Conservation (phyloP, 2,888 invertebrate genomes). For the Calliscelio sp. region DNA sequence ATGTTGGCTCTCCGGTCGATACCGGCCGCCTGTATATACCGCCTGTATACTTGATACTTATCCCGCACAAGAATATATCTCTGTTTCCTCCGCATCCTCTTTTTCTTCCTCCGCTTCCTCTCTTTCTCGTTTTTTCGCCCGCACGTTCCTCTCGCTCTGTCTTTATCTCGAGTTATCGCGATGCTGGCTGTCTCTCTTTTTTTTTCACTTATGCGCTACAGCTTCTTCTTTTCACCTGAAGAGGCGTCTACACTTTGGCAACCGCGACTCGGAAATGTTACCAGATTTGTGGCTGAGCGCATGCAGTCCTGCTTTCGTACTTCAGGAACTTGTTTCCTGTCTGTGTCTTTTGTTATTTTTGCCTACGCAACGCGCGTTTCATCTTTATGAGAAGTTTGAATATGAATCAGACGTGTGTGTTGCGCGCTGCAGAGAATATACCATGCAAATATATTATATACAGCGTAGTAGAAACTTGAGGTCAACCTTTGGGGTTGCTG, state of each 20-base stretch:
- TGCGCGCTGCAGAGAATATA: not conserved
- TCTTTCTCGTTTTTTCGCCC: not conserved
- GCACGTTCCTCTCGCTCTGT: not conserved
- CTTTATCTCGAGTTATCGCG: too few relatives aligned
- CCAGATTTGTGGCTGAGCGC: constrained; percentile 65
- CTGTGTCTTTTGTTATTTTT: constrained; percentile 60
- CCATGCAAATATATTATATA: constrained; percentile 50
- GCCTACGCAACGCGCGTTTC: constrained; percentile 50
- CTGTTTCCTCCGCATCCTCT: constrained; percentile 59
- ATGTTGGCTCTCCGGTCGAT: constrained; percentile 85
- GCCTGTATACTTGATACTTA: constrained; percentile 84
- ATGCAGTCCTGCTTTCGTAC: constrained; percentile 27
- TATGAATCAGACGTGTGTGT: constrained; percentile 48
- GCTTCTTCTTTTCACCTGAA: constrained; percentile 41
- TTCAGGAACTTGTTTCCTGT: constrained; percentile 42
- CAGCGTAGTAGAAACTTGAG: constrained; percentile 16
- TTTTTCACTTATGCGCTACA: not conserved
- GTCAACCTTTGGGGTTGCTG: constrained; percentile 34
- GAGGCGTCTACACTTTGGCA: constrained; percentile 54
- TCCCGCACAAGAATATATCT: constrained; percentile 75
- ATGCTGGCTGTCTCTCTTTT: not conserved
- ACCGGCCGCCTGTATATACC: constrained; percentile 83
- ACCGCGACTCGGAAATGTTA: constrained; percentile 66
- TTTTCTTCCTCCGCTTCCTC: constrained; percentile 40
- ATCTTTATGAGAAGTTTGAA: constrained; percentile 58